phyloP scores from a whole-genome alignment of 2,888 invertebrate species.

The Timandra comae region DNA sequence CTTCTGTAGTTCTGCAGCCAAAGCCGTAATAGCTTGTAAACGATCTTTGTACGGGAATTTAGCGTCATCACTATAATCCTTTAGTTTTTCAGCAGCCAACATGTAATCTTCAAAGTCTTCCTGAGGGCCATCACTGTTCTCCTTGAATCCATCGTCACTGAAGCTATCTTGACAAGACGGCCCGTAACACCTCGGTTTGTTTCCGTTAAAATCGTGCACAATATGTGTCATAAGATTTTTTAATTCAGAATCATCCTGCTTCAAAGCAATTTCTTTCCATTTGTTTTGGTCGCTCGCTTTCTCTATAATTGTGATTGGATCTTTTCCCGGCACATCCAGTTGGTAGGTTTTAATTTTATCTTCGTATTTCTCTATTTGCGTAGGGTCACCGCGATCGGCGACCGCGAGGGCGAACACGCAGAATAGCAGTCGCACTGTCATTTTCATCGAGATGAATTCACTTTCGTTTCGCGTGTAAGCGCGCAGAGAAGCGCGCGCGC shows the following conservation, averaged over 20 bases:
- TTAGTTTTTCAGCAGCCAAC: conserved; percentile 77
- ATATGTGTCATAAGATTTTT: conserved; percentile 63
- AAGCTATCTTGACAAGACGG: conserved; percentile 64
- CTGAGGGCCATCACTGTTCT: conserved; percentile 59
- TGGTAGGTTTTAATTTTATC: conserved; percentile 69
- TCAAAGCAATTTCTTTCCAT: conserved; percentile 35
- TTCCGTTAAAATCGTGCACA: conserved; percentile 54
- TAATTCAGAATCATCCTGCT: conserved; percentile 44
- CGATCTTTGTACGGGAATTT: conserved; percentile 50
- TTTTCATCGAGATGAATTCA: conserved; percentile 59
- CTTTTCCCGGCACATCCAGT: conserved; percentile 74
- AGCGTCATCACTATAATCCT: conserved; percentile 46
- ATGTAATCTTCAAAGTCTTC: conserved; percentile 78
- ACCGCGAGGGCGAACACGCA: conserved; percentile 43
- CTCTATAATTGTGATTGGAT: conserved; percentile 77
- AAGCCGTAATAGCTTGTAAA: conserved; percentile 58
- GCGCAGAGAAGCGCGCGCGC: conserved; percentile 52
- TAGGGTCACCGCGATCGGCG: conserved; percentile 45
- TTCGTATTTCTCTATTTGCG: conserved; percentile 51
- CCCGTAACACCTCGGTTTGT: conserved; percentile 60
- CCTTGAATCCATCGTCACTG: conserved; percentile 39
- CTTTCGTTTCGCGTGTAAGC: conserved; percentile 62
- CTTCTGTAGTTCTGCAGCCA: conserved; percentile 68
- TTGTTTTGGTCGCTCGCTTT: conserved; percentile 39
- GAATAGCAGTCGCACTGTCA: conserved; percentile 56